phyloP scores from a whole-genome alignment of 92 coral and sea anemone species.

The Pocillopora grandis region DNA sequence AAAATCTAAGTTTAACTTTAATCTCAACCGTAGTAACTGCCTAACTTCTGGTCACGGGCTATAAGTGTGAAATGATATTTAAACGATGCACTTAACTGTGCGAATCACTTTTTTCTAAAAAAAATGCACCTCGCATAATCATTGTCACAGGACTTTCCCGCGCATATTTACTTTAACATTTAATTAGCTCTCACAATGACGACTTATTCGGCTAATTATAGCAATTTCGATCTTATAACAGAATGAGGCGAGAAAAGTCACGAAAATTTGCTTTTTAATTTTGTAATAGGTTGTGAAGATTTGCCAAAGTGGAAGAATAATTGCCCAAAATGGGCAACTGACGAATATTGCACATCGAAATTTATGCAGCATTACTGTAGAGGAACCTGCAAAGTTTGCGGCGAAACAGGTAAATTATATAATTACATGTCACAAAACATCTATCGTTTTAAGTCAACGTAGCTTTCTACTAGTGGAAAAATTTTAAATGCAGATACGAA shows the following conservation, averaged over 20 bases:
- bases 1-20: too few species aligned
- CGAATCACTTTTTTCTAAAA: too few species aligned
- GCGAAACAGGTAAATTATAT: conserved; percentile 10
- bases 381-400: conserved; percentile 18
- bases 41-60: too few species aligned
- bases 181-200: neutral
- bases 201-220: neutral
- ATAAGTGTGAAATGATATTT: too few species aligned
- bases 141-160: neutral
- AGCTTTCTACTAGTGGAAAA: neutral
- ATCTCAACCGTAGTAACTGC: too few species aligned
- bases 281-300: conserved; percentile 26
- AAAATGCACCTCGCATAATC: neutral
- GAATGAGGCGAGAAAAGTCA: neutral
- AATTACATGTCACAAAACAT: neutral
- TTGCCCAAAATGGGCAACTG: conserved; percentile 19
- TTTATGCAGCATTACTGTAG: conserved; percentile 25
- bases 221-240: neutral
- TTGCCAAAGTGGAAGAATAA: neutral
- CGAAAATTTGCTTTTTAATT: neutral
- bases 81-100: too few species aligned
- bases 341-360: neutral
- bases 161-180: neutral
- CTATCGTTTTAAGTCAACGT: neutral
- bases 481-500: too few species aligned